Evolutionary conservation across 1,140 invertebrate genomes (phyloP).

Genomic region (Heliconius hewitsoni): DNA sequence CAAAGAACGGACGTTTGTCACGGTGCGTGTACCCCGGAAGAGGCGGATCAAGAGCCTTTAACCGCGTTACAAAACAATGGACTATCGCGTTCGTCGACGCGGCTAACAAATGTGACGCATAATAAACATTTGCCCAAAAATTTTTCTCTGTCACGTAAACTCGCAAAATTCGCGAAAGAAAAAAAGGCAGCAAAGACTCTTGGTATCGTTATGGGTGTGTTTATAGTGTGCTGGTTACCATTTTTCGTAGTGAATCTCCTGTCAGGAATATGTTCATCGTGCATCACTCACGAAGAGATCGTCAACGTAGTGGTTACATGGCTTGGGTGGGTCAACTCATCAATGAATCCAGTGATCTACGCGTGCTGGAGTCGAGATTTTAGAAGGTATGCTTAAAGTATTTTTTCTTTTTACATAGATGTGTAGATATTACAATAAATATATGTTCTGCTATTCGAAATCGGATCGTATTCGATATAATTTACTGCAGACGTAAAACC

Average conservation of each 20-base stretch:
- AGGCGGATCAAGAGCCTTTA: conserved; percentile 86
- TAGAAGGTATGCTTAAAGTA: conserved; percentile 83
- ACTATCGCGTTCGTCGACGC: conserved; percentile 83
- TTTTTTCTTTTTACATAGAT: background rate
- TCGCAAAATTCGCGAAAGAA: conserved; percentile 96
- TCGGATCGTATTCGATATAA: background rate
- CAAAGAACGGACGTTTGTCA: conserved; percentile 79
- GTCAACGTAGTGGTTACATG: conserved; percentile 97
- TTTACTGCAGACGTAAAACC: background rate
- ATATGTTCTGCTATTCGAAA: background rate
- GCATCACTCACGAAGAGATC: conserved; percentile 93
- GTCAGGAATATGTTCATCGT: conserved; percentile 93
- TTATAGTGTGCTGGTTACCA: conserved; percentile 98
- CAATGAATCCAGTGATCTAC: conserved; percentile 98
- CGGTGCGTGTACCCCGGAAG: conserved; percentile 85
- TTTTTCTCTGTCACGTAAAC: conserved; percentile 93
- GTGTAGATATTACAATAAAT: background rate
- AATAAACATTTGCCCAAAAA: conserved; percentile 87
- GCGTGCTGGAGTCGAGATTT: conserved; percentile 98
- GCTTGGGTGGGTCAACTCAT: conserved; percentile 99
- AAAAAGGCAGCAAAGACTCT: conserved; percentile 98
- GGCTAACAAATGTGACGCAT: conserved; percentile 75
- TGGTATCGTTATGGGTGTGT: conserved; percentile 98
- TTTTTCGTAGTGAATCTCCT: conserved; percentile 98
- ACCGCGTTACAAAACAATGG: conserved; percentile 89